Conservation (phyloP, 2,113 vertebrate genomes). For the Dolichotis patagonum region DNA sequence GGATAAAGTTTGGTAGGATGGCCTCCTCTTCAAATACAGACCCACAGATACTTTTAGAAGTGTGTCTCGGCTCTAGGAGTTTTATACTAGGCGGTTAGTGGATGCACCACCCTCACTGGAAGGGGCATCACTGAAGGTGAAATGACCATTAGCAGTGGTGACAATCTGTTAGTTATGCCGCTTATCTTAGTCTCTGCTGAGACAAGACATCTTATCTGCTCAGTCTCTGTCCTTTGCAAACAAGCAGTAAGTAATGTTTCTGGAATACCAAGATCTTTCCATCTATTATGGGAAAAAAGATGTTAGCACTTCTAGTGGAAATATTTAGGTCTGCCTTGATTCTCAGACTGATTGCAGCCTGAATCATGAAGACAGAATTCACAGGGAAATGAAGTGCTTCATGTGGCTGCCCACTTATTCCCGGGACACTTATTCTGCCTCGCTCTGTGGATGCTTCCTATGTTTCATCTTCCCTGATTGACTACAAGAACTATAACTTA, state of each 20-base stretch:
- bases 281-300: neutral
- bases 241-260: neutral
- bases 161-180: neutral
- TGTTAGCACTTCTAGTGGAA: neutral
- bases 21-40: neutral
- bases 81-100: constrained; percentile 19
- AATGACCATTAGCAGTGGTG: neutral
- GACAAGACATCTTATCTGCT: neutral
- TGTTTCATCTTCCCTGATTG: neutral
- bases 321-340: neutral
- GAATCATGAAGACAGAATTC: neutral
- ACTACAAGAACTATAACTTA: neutral
- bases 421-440: neutral
- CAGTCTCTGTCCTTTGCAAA: neutral
- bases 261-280: neutral
- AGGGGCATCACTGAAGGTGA: neutral
- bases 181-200: too few relatives aligned
- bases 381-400: neutral
- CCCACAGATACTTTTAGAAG: neutral
- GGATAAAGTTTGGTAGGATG: neutral
- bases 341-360: neutral
- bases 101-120: neutral
- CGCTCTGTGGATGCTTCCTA: neutral
- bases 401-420: neutral
- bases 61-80: neutral